phyloP scores from a whole-genome alignment of 2,113 vertebrate genomes.

The Pangasianodon gigas region DNA sequence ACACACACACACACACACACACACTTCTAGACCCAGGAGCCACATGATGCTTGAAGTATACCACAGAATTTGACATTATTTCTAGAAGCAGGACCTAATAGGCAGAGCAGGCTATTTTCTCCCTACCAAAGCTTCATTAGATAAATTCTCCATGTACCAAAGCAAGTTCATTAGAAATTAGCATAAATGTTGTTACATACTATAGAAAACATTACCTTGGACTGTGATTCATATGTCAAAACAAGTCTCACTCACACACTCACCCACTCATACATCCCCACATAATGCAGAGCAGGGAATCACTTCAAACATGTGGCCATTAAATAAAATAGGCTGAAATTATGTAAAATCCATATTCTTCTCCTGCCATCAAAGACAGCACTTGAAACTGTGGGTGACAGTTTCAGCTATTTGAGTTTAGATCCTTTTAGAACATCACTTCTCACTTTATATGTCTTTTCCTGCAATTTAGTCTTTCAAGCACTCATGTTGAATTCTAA shows the following conservation, averaged over 20 bases:
- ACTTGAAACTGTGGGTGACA: slow-evolving; percentile 9
- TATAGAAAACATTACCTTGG: background rate
- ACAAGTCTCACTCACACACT: background rate
- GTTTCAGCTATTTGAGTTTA: slow-evolving; percentile 25
- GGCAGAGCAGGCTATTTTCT: no score
- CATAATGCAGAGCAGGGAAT: background rate
- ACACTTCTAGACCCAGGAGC: no score
- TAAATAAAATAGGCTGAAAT: slow-evolving; percentile 5
- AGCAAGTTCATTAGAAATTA: background rate
- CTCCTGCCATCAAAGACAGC: background rate
- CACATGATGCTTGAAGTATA: no score
- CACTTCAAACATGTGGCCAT: background rate
- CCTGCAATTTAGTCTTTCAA: slow-evolving; percentile 37
- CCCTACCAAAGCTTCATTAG: no score
- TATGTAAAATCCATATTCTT: slow-evolving; percentile 16
- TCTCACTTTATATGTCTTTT: slow-evolving; percentile 18
- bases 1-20: no score
- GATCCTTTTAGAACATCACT: slow-evolving; percentile 28
- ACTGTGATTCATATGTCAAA: background rate
- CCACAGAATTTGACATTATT: no score
- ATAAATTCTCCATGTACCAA: background rate
- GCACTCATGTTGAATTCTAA: slow-evolving; percentile 27
- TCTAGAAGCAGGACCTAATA: no score
- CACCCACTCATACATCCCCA: background rate
- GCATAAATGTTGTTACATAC: background rate